These are phyloP conservation scores for Oscheius myriophilus DNA, from an alignment of 2,888 invertebrate genomes.

Conservation along the genomic window DNA sequence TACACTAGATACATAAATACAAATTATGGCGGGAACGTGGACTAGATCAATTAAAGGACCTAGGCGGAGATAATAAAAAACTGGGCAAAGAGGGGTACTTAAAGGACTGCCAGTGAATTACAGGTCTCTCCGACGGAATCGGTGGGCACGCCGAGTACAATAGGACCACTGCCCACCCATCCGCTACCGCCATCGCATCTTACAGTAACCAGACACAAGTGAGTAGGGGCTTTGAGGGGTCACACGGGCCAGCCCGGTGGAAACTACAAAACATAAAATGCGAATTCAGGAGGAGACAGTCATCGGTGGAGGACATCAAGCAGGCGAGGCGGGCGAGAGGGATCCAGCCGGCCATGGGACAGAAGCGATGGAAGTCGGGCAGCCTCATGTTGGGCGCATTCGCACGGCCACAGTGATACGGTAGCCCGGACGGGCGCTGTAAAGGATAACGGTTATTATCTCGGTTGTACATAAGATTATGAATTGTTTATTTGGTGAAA, in stretches of 20 bases:
- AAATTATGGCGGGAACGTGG: slow-evolving; percentile 5
- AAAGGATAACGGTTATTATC: too few relatives aligned
- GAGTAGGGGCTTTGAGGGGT: too few relatives aligned
- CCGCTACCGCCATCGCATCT: slow-evolving; percentile 19
- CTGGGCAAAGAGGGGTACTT: background rate
- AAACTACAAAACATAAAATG: background rate
- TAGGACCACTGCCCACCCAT: slow-evolving; percentile 15
- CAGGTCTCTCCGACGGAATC: slow-evolving; percentile 28
- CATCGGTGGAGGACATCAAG: slow-evolving; percentile 56
- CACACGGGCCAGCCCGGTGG: background rate
- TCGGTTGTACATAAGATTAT: too few relatives aligned
- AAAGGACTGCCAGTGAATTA: slow-evolving; percentile 6
- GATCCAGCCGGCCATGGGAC: slow-evolving; percentile 29
- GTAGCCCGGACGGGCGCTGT: background rate
- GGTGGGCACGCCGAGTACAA: slow-evolving; percentile 5
- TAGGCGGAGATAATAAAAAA: background rate
- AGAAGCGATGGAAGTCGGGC: slow-evolving; percentile 64
- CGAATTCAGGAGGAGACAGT: slow-evolving; percentile 37
- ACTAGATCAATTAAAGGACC: background rate
- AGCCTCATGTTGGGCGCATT: slow-evolving; percentile 62
- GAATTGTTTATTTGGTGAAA: too few relatives aligned
- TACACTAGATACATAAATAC: background rate
- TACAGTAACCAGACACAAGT: slow-evolving; percentile 18
- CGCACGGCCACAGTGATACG: slow-evolving; percentile 19
- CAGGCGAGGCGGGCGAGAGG: slow-evolving; percentile 46